phyloP scores from a whole-genome alignment of 2,113 vertebrate genomes.

The Odontesthes bonariensis region DNA sequence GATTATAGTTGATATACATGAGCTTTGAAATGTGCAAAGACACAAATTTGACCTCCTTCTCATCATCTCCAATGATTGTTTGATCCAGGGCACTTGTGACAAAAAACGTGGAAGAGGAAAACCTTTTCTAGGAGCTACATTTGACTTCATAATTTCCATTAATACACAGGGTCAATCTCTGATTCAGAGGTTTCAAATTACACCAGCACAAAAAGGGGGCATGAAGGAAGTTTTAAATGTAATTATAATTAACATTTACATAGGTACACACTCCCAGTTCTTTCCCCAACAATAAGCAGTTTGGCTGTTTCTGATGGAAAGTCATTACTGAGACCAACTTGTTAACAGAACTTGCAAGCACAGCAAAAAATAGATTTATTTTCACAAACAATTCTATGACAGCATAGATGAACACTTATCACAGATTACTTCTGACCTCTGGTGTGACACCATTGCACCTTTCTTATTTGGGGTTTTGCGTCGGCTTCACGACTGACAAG shows the following conservation, averaged over 20 bases:
- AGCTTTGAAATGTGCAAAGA: slow-evolving; percentile 62
- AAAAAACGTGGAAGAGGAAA: slow-evolving; percentile 62
- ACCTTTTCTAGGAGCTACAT: slow-evolving; percentile 64
- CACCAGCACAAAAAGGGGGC: slow-evolving; percentile 31
- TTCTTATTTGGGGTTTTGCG: slow-evolving; percentile 25
- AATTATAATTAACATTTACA: slow-evolving; percentile 40
- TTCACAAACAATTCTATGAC: slow-evolving; percentile 49
- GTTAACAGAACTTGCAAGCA: slow-evolving; percentile 34
- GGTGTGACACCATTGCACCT: slow-evolving; percentile 37
- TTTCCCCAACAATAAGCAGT: slow-evolving; percentile 32
- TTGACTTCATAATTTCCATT: slow-evolving; percentile 42
- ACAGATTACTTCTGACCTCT: not conserved
- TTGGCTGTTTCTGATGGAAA: slow-evolving; percentile 44
- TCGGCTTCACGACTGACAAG: slow-evolving; percentile 4
- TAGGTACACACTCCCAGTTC: slow-evolving; percentile 47
- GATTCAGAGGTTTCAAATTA: slow-evolving; percentile 40
- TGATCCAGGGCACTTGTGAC: slow-evolving; percentile 82
- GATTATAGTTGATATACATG: slow-evolving; percentile 15
- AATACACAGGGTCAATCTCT: slow-evolving; percentile 38
- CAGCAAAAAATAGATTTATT: slow-evolving; percentile 34
- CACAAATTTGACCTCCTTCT: slow-evolving; percentile 22
- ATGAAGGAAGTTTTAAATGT: slow-evolving; percentile 36
- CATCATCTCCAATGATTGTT: slow-evolving; percentile 53
- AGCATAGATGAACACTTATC: slow-evolving; percentile 37
- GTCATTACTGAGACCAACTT: slow-evolving; percentile 46